A percentile compares a stretch with the other conserved stretches of the same genome.
phyloP scores from a whole-genome alignment of 2,888 invertebrate genomes.

The Sesia bembeciformis region DNA sequence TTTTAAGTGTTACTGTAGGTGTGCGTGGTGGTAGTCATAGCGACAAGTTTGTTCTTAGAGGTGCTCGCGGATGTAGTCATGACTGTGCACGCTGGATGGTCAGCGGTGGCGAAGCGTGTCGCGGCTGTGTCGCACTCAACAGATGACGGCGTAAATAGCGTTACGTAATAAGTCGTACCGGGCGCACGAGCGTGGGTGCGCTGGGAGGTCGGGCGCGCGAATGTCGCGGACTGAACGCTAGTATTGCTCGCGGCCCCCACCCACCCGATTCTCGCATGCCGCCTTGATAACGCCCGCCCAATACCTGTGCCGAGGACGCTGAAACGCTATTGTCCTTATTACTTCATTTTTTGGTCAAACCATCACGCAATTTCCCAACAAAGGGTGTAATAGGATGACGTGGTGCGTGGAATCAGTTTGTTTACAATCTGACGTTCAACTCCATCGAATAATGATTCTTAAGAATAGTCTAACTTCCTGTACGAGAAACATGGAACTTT shows the following conservation, averaged over 20 bases:
- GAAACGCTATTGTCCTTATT: slow-evolving; percentile 22
- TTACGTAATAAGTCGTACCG: slow-evolving; percentile 58
- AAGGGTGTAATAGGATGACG: background rate
- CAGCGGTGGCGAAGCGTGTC: slow-evolving; percentile 59
- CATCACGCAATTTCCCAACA: slow-evolving; percentile 1
- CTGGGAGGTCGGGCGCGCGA: slow-evolving; percentile 56
- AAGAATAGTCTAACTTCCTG: too few species aligned
- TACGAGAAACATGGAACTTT: too few species aligned
- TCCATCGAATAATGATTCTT: too few species aligned
- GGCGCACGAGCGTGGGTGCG: slow-evolving; percentile 39
- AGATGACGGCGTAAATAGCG: slow-evolving; percentile 51
- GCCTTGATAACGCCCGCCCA: slow-evolving; percentile 16
- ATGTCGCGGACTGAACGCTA: slow-evolving; percentile 54
- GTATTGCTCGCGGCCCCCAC: slow-evolving; percentile 25
- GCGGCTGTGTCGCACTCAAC: slow-evolving; percentile 49
- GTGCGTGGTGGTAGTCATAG: slow-evolving; percentile 35
- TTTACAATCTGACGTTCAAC: too few species aligned
- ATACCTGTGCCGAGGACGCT: slow-evolving; percentile 9
- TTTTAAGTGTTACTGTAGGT: slow-evolving; percentile 37
- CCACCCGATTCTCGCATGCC: slow-evolving; percentile 25
- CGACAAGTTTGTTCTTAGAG: slow-evolving; percentile 25
- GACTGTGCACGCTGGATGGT: slow-evolving; percentile 47
- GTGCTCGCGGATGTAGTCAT: slow-evolving; percentile 37
- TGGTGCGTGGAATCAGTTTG: too few species aligned
- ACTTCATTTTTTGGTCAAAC: slow-evolving; percentile 23